Conservation (phyloP, 2,888 invertebrate genomes). For the Tinea trinotella region DNA sequence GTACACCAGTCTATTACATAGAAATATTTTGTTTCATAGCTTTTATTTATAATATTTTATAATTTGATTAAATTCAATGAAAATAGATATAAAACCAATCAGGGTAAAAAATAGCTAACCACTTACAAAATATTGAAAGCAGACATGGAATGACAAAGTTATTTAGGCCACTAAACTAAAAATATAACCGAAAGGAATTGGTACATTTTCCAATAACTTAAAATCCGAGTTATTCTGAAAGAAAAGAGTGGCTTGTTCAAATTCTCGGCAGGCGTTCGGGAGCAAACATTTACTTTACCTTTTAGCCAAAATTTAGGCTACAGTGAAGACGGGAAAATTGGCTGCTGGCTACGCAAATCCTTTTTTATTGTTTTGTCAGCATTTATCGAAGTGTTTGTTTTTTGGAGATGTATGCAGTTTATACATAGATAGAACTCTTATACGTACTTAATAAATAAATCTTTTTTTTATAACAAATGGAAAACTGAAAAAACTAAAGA, state of each 20-base stretch:
- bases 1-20: no score
- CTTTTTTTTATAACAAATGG: no score
- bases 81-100: no score
- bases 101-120: no score
- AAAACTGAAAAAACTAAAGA: no score
- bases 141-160: no score
- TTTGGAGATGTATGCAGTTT: not conserved
- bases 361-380: conserved; percentile 5
- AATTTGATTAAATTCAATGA: no score
- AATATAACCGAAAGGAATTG: not conserved
- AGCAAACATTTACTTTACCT: conserved; percentile 14
- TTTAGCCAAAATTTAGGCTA: conserved; percentile 14
- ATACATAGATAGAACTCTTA: not conserved
- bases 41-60: no score
- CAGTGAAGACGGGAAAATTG: conserved; percentile 10
- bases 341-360: conserved; percentile 1
- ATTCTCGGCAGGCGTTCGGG: conserved; percentile 8
- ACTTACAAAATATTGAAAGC: no score
- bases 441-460: no score
- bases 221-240: not conserved
- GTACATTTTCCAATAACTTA: not conserved
- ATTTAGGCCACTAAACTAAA: no score
- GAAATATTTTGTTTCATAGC: no score
- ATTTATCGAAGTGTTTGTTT: not conserved
- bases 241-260: conserved; percentile 1